phyloP scores from a whole-genome alignment of 2,888 invertebrate species.

The Caenorhabditis imperialis region DNA sequence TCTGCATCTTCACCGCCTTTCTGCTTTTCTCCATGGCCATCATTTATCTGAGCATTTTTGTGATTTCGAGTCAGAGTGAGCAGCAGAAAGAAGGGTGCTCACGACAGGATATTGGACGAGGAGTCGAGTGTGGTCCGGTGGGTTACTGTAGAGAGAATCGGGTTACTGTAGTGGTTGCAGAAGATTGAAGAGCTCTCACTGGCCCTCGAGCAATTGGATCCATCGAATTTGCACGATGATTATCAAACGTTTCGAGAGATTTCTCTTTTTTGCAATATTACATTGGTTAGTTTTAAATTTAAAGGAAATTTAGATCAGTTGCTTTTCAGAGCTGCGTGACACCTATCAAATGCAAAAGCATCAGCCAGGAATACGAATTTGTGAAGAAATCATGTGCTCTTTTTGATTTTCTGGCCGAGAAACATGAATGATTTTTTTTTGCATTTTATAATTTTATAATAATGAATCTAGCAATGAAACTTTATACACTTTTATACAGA shows the following conservation, averaged over 20 bases:
- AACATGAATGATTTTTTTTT: too few relatives aligned
- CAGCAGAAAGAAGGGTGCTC: constrained; percentile 10
- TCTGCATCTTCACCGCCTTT: constrained; percentile 27
- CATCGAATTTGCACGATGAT: background rate
- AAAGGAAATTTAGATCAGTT: too few relatives aligned
- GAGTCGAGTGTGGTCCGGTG: constrained; percentile 18
- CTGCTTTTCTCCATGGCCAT: constrained; percentile 16
- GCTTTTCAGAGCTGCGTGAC: constrained; percentile 16
- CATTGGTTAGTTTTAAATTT: constrained; percentile 2
- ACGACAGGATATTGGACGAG: constrained; percentile 9
- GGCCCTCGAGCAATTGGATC: constrained; percentile 7
- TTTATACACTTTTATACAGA: too few relatives aligned
- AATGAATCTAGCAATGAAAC: too few relatives aligned
- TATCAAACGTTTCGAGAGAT: constrained; percentile 6
- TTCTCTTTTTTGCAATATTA: background rate
- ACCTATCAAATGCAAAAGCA: constrained; percentile 26
- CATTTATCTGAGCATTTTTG: constrained; percentile 24
- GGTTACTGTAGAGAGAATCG: background rate
- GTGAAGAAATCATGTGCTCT: constrained; percentile 5
- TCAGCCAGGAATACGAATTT: constrained; percentile 15
- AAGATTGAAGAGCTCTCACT: constrained; percentile 19
- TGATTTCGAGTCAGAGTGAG: constrained; percentile 1
- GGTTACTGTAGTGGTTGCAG: constrained; percentile 7
- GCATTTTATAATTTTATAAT: too few relatives aligned
- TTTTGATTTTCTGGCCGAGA: too few relatives aligned